Evolutionary conservation across 1,140 invertebrate genomes (phyloP).

Genomic region (Homarus americanus): DNA sequence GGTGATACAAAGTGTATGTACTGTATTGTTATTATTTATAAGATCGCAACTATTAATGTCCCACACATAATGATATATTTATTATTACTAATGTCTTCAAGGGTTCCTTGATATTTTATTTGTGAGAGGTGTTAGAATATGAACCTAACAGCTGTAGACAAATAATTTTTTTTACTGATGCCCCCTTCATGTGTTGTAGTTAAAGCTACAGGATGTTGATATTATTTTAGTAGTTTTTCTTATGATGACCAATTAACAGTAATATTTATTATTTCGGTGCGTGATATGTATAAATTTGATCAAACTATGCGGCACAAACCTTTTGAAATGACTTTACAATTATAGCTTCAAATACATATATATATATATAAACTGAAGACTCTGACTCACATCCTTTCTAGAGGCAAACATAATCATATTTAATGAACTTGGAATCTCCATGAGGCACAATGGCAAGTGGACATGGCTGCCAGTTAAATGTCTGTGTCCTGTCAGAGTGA

Average conservation of each 20-base stretch:
- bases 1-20: constrained; percentile 25
- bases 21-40: constrained; percentile 1
- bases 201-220: not conserved
- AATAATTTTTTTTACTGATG: not conserved
- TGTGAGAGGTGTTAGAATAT: not conserved
- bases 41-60: constrained; percentile 30
- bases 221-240: not conserved
- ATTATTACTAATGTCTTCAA: not conserved
- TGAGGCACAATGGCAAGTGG: no score
- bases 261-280: constrained; percentile 14
- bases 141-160: not conserved
- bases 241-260: not conserved
- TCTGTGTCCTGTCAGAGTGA: no score
- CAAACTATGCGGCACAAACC: constrained; percentile 44
- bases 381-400: not conserved
- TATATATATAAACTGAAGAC: constrained; percentile 3
- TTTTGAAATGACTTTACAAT: constrained; percentile 58
- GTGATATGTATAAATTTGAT: constrained; percentile 55
- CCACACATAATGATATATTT: constrained; percentile 8
- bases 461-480: no score
- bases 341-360: constrained; percentile 48
- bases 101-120: not conserved
- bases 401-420: no score
- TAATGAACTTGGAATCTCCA: no score
- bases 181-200: not conserved